Base-by-base conservation (phyloP, 2,113 vertebrate species). In the Neopipo cinnamomea region DNA sequence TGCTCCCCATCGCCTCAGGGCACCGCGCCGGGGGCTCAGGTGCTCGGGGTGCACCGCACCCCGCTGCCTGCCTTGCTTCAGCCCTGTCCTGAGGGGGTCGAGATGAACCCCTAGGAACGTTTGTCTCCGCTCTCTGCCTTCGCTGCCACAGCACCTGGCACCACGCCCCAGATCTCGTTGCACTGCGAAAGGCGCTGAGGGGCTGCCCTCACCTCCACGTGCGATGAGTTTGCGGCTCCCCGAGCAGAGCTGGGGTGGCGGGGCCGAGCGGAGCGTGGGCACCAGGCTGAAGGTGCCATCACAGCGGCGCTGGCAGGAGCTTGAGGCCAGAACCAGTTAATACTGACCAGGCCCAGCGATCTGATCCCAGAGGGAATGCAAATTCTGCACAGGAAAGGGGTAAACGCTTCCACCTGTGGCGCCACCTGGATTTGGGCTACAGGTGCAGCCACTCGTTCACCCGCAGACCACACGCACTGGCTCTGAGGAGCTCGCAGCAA, bases 121-220 rank as follows among this genome's bases (percentile, higher is more conserved):
- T 22, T 12, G 15, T 8, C 39, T 7, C 1, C 2, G 39, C 3
- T n/a, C 18, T n/a, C 18, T 11, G 11, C 62, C 44, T 68, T 17
- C 58, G 10, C 75, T 67, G 37, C 42, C 33, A 0, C 5, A 10
- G 14, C n/a, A 2, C 41, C 22, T 2, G 9, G 8, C 33, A 21
- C 14, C 6, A 33, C 15, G 9, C 8, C 11, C 8, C 33, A 13
- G 61, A 1, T 4, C 21, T 19, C 13, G 14, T 0, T 5, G 28
- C 3, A 9, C 63, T 19, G 0, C 0, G 1, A 10, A 3, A 8
- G 44, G 3, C 73, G 0, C 1, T 2, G 6, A 18, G 39, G 25
- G 1, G 41, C 41, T 24, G 28, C 56, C 33, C 56, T 37, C 84
- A 5, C 7, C 35, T 22, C 53, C 25, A 0, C 2, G 3, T 8